These are phyloP conservation scores for Trachymyrmex cornetzi DNA, from an alignment of 1,140 invertebrate genomes.

Conservation along the genomic window DNA sequence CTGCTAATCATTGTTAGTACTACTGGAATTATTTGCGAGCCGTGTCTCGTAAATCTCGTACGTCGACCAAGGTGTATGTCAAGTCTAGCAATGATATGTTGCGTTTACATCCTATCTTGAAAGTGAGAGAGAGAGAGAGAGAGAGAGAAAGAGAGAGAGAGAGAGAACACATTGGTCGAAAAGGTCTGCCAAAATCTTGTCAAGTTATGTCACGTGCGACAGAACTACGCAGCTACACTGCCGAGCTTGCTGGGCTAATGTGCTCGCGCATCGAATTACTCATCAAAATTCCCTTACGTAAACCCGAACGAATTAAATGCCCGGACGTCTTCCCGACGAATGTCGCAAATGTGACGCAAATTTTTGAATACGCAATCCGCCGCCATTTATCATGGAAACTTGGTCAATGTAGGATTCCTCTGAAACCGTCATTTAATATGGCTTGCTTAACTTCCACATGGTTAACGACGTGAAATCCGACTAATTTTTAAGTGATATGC, in stretches of 20 bases:
- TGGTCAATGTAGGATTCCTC: slow-evolving; percentile 9
- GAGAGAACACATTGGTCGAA: not conserved
- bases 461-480: not conserved
- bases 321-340: slow-evolving; percentile 27
- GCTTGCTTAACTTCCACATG: slow-evolving; percentile 10
- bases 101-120: slow-evolving; percentile 58
- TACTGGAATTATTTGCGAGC: not conserved
- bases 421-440: not conserved
- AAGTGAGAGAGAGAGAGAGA: slow-evolving; percentile 1
- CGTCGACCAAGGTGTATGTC: not conserved
- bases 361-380: slow-evolving; percentile 24
- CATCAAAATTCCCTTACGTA: slow-evolving; percentile 62
- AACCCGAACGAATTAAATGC: slow-evolving; percentile 52
- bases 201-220: slow-evolving; percentile 67
- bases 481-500: not conserved
- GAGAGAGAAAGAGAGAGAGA: not conserved
- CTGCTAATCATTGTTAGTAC: slow-evolving; percentile 17
- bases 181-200: slow-evolving; percentile 70
- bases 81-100: slow-evolving; percentile 40
- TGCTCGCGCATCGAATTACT: slow-evolving; percentile 21
- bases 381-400: slow-evolving; percentile 20
- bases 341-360: slow-evolving; percentile 38
- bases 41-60: slow-evolving; percentile 15
- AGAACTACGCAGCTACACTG: slow-evolving; percentile 34
- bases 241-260: slow-evolving; percentile 30